Conservation (phyloP, 2,113 vertebrate genomes). For the Aplodontia rufa region DNA sequence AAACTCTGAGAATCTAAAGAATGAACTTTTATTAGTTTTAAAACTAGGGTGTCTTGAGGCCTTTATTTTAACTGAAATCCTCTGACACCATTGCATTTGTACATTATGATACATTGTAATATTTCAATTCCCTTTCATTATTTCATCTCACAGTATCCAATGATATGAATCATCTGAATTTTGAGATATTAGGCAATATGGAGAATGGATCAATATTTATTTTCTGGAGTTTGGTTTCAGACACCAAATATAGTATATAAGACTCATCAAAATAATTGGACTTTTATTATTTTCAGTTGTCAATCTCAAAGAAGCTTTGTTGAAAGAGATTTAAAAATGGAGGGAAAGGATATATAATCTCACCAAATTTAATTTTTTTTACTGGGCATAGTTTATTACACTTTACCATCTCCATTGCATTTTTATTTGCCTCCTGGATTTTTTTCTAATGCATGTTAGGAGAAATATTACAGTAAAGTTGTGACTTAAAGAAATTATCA, state of each 20-base stretch:
- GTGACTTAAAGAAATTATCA: slow-evolving; percentile 60
- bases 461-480: slow-evolving; percentile 49
- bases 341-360: slow-evolving; percentile 49
- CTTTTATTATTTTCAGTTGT: slow-evolving; percentile 75
- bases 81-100: slow-evolving; percentile 20
- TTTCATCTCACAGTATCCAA: neutral
- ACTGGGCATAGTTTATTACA: slow-evolving; percentile 61
- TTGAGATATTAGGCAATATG: slow-evolving; percentile 27
- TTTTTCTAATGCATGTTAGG: slow-evolving; percentile 64
- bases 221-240: slow-evolving; percentile 36
- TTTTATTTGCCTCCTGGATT: slow-evolving; percentile 51
- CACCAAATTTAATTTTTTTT: slow-evolving; percentile 74
- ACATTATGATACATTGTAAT: slow-evolving; percentile 29
- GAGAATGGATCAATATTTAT: slow-evolving; percentile 54
- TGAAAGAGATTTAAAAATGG: slow-evolving; percentile 51
- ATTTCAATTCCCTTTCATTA: neutral
- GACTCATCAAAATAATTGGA: slow-evolving; percentile 75
- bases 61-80: slow-evolving; percentile 43
- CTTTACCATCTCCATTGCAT: slow-evolving; percentile 55
- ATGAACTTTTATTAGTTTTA: slow-evolving; percentile 42
- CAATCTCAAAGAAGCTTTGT: slow-evolving; percentile 62
- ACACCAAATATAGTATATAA: neutral
- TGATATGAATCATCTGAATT: slow-evolving; percentile 43
- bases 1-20: neutral
- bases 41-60: neutral